phyloP scores from a whole-genome alignment of 2,888 invertebrate species.

The Amphipoea oculea region DNA sequence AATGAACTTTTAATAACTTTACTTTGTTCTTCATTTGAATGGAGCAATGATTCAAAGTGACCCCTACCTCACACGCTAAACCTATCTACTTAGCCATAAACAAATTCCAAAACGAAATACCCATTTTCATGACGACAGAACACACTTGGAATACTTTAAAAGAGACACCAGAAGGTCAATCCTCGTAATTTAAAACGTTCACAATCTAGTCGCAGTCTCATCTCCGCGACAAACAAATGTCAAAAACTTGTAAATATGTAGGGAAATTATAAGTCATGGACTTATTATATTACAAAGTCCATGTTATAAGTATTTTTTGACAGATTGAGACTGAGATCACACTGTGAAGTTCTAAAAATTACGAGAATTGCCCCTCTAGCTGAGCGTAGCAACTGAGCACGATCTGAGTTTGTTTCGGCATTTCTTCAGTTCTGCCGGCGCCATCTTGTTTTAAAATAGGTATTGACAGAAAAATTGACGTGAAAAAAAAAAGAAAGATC shows the following conservation, averaged over 20 bases:
- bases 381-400: too few relatives aligned
- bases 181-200: too few relatives aligned
- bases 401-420: too few relatives aligned
- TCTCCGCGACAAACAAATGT: too few relatives aligned
- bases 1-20: conserved; percentile 8
- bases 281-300: too few relatives aligned
- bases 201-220: too few relatives aligned
- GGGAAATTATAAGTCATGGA: too few relatives aligned
- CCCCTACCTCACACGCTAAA: neutral
- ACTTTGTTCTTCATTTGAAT: conserved; percentile 28
- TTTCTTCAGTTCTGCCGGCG: neutral
- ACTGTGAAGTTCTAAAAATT: too few relatives aligned
- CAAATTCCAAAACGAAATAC: conserved; percentile 1
- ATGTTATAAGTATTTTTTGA: too few relatives aligned
- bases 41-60: conserved; percentile 2
- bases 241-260: too few relatives aligned
- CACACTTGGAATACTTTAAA: neutral
- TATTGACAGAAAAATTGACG: neutral
- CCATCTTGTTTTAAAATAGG: neutral
- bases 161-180: neutral
- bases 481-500: neutral
- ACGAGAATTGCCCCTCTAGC: too few relatives aligned
- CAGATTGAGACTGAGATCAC: too few relatives aligned
- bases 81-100: conserved; percentile 3
- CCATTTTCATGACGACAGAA: neutral